Evolutionary conservation across 1,140 invertebrate species (phyloP).

Genomic region (Vanessa atalanta): DNA sequence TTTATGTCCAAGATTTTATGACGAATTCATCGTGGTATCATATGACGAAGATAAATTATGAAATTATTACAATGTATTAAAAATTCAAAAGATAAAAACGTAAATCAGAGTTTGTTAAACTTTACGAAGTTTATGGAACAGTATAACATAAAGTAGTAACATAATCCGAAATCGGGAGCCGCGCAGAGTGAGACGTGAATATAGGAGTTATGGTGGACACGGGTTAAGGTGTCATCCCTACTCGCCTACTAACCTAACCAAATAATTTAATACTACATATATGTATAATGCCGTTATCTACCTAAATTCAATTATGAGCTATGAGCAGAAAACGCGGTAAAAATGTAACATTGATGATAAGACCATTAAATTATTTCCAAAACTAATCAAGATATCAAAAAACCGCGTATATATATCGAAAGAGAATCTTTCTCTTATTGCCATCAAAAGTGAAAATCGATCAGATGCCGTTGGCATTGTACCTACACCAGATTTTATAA

Average conservation of each 20-base stretch:
- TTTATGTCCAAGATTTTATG: too few relatives aligned
- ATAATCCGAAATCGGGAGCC: constrained; percentile 51
- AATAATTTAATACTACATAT: neutral
- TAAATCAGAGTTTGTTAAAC: neutral
- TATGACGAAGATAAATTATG: too few relatives aligned
- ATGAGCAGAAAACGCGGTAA: neutral
- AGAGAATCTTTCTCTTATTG: too few relatives aligned
- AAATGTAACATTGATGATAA: too few relatives aligned
- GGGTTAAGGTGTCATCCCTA: constrained; percentile 15
- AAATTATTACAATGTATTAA: neutral
- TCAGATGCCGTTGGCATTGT: too few relatives aligned
- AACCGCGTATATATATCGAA: too few relatives aligned
- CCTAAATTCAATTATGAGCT: neutral
- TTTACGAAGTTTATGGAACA: constrained; percentile 22
- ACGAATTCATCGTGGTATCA: too few relatives aligned
- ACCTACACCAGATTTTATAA: too few relatives aligned
- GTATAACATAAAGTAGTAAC: constrained; percentile 46
- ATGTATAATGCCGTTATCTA: too few relatives aligned
- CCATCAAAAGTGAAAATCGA: too few relatives aligned
- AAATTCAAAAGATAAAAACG: neutral
- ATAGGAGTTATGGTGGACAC: constrained; percentile 51
- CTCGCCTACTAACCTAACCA: neutral
- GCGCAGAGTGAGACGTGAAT: constrained; percentile 59
- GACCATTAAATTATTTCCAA: too few relatives aligned
- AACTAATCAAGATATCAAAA: too few relatives aligned